Conservation (phyloP, 2,113 vertebrate species). For the Oplegnathus fasciatus region DNA sequence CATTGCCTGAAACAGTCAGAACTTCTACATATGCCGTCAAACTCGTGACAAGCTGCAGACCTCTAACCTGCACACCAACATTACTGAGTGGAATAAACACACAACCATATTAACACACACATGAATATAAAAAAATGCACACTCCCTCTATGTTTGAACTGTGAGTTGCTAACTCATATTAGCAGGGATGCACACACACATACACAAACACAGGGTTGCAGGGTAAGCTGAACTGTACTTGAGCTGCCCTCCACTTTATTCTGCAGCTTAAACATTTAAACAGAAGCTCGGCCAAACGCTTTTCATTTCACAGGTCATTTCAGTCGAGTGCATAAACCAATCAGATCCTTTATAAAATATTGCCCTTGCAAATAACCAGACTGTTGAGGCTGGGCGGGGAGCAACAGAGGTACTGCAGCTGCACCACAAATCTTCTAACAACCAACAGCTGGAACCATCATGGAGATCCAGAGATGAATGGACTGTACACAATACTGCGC, state of each 20-base stretch:
- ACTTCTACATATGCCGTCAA: background rate
- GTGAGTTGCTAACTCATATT: background rate
- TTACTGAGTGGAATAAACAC: background rate
- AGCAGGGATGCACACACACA: background rate
- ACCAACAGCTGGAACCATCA: conserved; percentile 21
- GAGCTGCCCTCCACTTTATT: conserved; percentile 60
- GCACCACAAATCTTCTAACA: conserved; percentile 21
- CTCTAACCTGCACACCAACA: background rate
- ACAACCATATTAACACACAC: background rate
- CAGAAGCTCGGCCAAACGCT: conserved; percentile 73
- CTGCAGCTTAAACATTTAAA: conserved; percentile 79
- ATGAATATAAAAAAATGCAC: background rate
- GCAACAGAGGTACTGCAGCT: background rate
- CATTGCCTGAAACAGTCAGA: background rate
- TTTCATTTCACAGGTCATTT: conserved; percentile 85
- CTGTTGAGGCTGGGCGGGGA: background rate
- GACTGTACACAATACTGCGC: background rate
- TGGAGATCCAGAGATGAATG: background rate
- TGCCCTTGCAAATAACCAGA: conserved; percentile 55
- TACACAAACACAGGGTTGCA: background rate
- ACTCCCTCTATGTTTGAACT: background rate
- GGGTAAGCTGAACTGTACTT: conserved; percentile 48
- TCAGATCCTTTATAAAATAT: conserved; percentile 73
- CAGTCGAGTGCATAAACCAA: conserved; percentile 81
- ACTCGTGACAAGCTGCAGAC: background rate